These are phyloP conservation scores for Trichacis sp. DNA, from an alignment of 2,888 invertebrate genomes.

Conservation along the genomic window DNA sequence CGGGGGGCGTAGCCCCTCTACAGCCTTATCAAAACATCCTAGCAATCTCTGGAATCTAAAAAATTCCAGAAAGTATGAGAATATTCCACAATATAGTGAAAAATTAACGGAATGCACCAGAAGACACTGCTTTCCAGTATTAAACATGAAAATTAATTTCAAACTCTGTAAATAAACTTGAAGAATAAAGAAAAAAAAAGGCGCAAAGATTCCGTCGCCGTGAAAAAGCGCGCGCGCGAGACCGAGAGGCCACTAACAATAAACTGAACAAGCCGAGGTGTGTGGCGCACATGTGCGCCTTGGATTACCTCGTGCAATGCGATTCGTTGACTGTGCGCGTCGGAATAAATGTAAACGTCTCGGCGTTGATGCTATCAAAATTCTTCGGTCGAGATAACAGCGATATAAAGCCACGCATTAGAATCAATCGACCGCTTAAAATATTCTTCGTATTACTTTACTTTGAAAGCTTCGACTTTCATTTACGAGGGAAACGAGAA, in stretches of 20 bases:
- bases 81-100: no score
- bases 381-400: conserved; percentile 20
- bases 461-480: not conserved
- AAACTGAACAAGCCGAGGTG: conserved; percentile 58
- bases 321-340: conserved; percentile 35
- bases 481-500: no score
- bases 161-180: no score
- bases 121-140: no score
- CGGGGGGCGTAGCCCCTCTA: no score
- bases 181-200: not conserved
- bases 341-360: conserved; percentile 30
- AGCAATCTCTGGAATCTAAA: no score
- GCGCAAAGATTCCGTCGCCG: no score
- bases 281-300: conserved; percentile 61
- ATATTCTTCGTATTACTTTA: not conserved
- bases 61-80: no score
- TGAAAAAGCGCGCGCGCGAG: conserved; percentile 17
- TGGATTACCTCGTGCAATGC: conserved; percentile 42
- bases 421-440: not conserved
- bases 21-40: no score
- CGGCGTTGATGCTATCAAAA: conserved; percentile 24
- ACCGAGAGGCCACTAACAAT: conserved; percentile 51
- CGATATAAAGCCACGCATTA: conserved; percentile 4
- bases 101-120: no score
- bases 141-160: no score